phyloP scores from a whole-genome alignment of 2,113 vertebrate genomes.

The Panthera uncia region DNA sequence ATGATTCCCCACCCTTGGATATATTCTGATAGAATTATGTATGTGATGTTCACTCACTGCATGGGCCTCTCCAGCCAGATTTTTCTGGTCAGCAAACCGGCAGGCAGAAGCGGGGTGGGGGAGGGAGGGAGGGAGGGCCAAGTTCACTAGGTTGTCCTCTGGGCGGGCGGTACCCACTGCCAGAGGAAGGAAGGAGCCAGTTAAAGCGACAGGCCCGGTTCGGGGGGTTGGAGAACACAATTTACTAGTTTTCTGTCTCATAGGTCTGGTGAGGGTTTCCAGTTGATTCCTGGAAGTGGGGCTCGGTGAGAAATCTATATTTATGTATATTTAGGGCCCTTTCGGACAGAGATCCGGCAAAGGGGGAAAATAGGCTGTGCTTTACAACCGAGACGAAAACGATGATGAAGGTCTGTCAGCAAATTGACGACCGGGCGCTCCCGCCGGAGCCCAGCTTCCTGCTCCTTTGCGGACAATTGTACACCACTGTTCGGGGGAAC shows the following conservation, averaged over 20 bases:
- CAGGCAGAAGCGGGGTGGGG: background rate
- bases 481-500: background rate
- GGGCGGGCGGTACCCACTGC: background rate
- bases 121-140: background rate
- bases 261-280: slow-evolving; percentile 34
- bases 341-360: slow-evolving; percentile 64
- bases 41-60: slow-evolving; percentile 70
- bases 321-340: slow-evolving; percentile 49
- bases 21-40: slow-evolving; percentile 86
- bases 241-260: background rate
- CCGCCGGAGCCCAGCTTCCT: background rate
- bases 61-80: slow-evolving; percentile 69
- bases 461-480: background rate
- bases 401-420: background rate
- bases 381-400: slow-evolving; percentile 10
- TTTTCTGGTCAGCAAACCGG: slow-evolving; percentile 70
- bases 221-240: background rate
- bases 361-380: background rate
- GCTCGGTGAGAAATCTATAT: slow-evolving; percentile 55
- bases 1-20: slow-evolving; percentile 87
- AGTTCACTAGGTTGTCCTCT: background rate
- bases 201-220: background rate
- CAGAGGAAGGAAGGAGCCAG: background rate
- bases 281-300: slow-evolving; percentile 43
- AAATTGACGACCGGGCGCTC: background rate